A percentile compares a stretch with the other conserved stretches of the same genome.
Evolutionary conservation across 2,888 invertebrate genomes (phyloP).

Genomic region (Melanophora roralis): DNA sequence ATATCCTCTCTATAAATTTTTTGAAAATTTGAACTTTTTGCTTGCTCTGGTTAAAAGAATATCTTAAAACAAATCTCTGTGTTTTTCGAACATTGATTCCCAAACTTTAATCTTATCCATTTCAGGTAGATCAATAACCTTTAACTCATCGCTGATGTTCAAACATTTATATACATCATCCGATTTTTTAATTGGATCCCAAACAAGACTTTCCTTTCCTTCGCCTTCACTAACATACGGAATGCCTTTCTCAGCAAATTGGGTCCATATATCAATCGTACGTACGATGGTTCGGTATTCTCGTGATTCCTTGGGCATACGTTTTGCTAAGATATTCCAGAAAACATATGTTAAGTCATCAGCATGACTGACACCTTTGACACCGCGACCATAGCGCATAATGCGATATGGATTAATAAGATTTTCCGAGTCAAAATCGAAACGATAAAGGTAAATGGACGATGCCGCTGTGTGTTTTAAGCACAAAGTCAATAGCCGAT

Average conservation of each 20-base stretch:
- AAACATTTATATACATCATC: constrained; percentile 71
- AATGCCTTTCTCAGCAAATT: constrained; percentile 73
- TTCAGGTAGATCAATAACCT: constrained; percentile 72
- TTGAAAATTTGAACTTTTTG: neutral
- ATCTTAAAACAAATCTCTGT: constrained; percentile 67
- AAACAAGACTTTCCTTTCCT: constrained; percentile 69
- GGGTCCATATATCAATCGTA: constrained; percentile 72
- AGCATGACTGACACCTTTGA: constrained; percentile 74
- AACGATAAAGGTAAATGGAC: constrained; percentile 74
- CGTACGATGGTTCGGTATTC: constrained; percentile 74
- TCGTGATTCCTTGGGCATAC: constrained; percentile 69
- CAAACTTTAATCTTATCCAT: constrained; percentile 70
- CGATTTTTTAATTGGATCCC: constrained; percentile 70
- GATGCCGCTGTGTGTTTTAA: constrained; percentile 69
- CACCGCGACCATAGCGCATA: constrained; percentile 71
- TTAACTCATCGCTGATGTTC: constrained; percentile 73
- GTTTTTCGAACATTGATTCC: constrained; percentile 70
- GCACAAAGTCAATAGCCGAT: constrained; percentile 71
- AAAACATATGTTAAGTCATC: constrained; percentile 75
- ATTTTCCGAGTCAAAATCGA: constrained; percentile 74
- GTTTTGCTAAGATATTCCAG: constrained; percentile 66
- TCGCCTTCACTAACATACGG: constrained; percentile 70
- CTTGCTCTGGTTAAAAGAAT: constrained; percentile 53
- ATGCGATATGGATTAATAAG: constrained; percentile 71
- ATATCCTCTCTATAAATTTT: neutral